phyloP scores from a whole-genome alignment of 1,140 invertebrate species.

The Episyrphus balteatus region DNA sequence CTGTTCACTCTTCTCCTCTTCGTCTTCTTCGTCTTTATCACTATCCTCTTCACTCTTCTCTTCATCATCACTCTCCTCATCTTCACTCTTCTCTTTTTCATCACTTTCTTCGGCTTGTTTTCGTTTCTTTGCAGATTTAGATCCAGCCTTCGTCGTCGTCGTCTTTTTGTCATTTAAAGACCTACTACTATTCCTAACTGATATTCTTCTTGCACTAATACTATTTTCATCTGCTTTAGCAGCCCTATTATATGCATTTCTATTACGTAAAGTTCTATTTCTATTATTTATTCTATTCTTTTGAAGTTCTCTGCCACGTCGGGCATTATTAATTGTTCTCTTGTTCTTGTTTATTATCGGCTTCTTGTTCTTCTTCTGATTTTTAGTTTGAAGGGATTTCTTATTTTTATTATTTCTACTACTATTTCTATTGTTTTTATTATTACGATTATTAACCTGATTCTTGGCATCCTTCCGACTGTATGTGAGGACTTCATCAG shows the following conservation, averaged over 20 bases:
- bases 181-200: not conserved
- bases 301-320: not conserved
- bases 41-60: not conserved
- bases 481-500: conserved; percentile 56
- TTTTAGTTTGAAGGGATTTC: conserved; percentile 1
- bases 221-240: conserved; percentile 9
- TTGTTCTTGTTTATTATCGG: not conserved
- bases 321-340: conserved; percentile 5
- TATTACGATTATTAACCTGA: conserved; percentile 59
- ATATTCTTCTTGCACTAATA: conserved; percentile 1
- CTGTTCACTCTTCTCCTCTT: not conserved
- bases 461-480: conserved; percentile 61
- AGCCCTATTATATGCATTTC: not conserved
- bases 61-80: not conserved
- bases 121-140: conserved; percentile 1
- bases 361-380: conserved; percentile 1
- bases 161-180: not conserved
- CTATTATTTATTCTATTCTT: not conserved
- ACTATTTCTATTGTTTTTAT: conserved; percentile 6
- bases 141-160: not conserved
- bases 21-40: conserved; percentile 8
- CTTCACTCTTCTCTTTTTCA: not conserved
- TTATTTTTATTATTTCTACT: conserved; percentile 1
- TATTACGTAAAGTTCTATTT: conserved; percentile 15
- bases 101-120: too few relatives aligned